Percentiles rank a stretch among this genome's conserved stretches.
Conservation (phyloP, 1,140 invertebrate genomes). For the Cherax destructor region DNA sequence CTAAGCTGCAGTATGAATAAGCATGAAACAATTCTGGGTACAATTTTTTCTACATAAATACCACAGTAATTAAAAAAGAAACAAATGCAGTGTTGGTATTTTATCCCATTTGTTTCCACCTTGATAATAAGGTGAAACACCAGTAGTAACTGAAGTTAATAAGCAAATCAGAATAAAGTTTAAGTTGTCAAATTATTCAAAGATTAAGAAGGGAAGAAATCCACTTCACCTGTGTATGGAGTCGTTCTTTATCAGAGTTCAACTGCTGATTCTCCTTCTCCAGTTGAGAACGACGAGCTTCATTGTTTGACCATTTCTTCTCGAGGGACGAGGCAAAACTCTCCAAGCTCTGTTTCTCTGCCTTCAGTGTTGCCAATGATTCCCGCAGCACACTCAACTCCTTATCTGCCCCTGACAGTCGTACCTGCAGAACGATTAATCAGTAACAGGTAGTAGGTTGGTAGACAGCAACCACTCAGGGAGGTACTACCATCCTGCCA, state of each 20-base stretch:
- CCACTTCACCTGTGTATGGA: constrained; percentile 61
- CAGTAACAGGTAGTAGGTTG: no score
- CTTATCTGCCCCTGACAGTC: constrained; percentile 61
- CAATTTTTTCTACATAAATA: no score
- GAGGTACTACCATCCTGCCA: no score
- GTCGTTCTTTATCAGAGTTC: constrained; percentile 61
- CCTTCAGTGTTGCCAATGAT: constrained; percentile 57
- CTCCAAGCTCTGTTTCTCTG: constrained; percentile 69
- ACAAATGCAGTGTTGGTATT: no score
- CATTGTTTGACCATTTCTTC: constrained; percentile 70
- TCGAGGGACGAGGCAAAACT: constrained; percentile 68
- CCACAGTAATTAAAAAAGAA: no score
- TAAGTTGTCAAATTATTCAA: no score
- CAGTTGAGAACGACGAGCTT: constrained; percentile 61
- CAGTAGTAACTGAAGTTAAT: no score
- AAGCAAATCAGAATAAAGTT: background rate
- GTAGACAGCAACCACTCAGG: no score
- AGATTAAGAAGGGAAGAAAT: background rate
- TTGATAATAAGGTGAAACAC: no score
- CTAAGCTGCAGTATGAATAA: no score
- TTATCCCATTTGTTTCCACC: no score
- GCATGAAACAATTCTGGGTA: no score
- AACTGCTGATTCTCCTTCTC: constrained; percentile 71
- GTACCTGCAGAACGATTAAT: constrained; percentile 38
- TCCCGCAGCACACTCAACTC: constrained; percentile 59